A percentile compares a stretch with the other conserved stretches of the same genome.
These are phyloP conservation scores for Agrypnia vestita DNA, from an alignment of 1,140 invertebrate genomes.

Conservation along the genomic window DNA sequence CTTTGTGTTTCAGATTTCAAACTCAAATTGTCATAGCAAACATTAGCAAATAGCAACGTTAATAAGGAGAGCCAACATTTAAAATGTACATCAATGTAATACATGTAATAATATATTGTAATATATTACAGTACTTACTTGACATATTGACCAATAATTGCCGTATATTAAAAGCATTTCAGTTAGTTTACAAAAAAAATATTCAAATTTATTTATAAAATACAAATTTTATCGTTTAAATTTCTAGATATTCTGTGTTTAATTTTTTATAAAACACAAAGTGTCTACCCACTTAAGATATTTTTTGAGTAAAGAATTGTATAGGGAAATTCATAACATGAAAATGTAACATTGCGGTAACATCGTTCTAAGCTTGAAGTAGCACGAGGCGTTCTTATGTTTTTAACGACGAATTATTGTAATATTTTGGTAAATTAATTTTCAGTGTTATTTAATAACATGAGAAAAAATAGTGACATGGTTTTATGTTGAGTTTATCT, in stretches of 20 bases:
- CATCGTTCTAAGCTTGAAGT: neutral
- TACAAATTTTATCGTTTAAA: no score
- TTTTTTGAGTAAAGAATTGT: neutral
- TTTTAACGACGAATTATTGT: conserved; percentile 51
- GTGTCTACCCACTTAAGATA: neutral
- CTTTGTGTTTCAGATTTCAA: no score
- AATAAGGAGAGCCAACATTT: neutral
- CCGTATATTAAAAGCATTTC: no score
- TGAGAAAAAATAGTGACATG: conserved; percentile 3
- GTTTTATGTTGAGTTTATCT: conserved; percentile 13
- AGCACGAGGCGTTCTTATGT: conserved; percentile 55
- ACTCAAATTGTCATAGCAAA: conserved; percentile 36
- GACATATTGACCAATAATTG: no score
- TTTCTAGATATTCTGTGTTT: no score
- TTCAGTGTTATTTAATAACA: conserved; percentile 11
- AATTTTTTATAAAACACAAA: no score
- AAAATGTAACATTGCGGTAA: neutral
- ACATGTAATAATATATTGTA: no score
- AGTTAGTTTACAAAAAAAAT: no score
- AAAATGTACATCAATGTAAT: no score
- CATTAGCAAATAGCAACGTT: neutral
- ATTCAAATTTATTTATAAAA: no score
- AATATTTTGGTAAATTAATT: conserved; percentile 49
- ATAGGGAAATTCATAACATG: neutral
- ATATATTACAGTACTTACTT: no score